Percentiles rank a stretch among this genome's conserved stretches.
These are phyloP conservation scores for Regulus satrapa DNA, from an alignment of 2,113 vertebrate genomes.

Conservation along the genomic window DNA sequence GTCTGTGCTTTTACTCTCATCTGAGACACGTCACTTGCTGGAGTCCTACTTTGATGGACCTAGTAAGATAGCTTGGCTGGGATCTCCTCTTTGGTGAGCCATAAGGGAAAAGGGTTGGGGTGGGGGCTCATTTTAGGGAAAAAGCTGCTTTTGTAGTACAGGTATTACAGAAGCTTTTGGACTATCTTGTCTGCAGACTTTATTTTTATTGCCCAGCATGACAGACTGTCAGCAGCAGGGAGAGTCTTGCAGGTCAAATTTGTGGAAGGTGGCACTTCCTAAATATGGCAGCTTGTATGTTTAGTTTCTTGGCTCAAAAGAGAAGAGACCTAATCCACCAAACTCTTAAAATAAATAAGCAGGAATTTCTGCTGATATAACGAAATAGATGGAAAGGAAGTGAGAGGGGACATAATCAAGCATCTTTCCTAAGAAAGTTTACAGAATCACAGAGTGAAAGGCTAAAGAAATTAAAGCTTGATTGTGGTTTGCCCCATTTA, in stretches of 20 bases:
- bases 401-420: background rate
- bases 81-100: conserved; percentile 46
- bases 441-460: background rate
- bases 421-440: background rate
- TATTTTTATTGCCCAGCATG: background rate
- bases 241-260: background rate
- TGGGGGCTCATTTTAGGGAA: conserved; percentile 10
- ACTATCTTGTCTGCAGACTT: background rate
- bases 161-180: conserved; percentile 3
- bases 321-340: background rate
- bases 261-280: background rate
- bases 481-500: background rate
- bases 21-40: conserved; percentile 44
- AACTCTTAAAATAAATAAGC: background rate
- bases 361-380: background rate
- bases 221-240: background rate
- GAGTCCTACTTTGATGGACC: conserved; percentile 53
- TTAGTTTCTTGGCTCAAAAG: background rate
- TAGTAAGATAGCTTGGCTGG: conserved; percentile 50
- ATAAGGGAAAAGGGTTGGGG: conserved; percentile 18
- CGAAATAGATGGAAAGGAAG: background rate
- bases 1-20: conserved; percentile 28
- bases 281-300: background rate
- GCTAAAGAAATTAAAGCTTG: background rate
- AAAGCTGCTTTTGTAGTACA: conserved; percentile 33